Conservation (phyloP, 1,140 invertebrate genomes). For the Macrotrachela quadricornifera region DNA sequence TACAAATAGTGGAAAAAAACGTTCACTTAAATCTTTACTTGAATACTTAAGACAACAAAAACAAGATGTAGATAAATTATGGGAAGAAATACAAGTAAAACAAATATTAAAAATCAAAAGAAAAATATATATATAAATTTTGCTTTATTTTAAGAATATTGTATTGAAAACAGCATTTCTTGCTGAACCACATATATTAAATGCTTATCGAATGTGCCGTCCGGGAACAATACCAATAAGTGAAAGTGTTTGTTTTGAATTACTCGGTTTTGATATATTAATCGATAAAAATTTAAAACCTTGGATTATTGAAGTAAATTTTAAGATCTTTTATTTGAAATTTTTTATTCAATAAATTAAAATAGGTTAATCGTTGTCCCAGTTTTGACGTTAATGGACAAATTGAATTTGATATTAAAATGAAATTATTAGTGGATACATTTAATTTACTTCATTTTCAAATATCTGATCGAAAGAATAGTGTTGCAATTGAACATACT, state of each 20-base stretch:
- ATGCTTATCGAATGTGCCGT: slow-evolving; percentile 29
- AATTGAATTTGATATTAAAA: slow-evolving; percentile 28
- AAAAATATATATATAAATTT: too few species aligned
- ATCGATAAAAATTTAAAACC: slow-evolving; percentile 26
- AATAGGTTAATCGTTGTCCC: slow-evolving; percentile 19
- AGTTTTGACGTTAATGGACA: slow-evolving; percentile 29
- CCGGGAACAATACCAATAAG: slow-evolving; percentile 19
- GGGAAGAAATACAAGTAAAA: slow-evolving; percentile 8
- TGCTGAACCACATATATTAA: slow-evolving; percentile 25
- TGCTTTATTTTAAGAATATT: slow-evolving; percentile 16
- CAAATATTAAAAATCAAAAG: too few species aligned
- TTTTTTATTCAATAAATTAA: too few species aligned
- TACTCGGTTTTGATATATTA: slow-evolving; percentile 30
- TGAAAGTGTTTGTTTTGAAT: slow-evolving; percentile 31
- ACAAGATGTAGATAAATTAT: slow-evolving; percentile 7
- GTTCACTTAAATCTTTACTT: slow-evolving; percentile 26
- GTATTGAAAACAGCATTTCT: slow-evolving; percentile 28
- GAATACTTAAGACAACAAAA: slow-evolving; percentile 23
- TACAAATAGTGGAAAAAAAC: slow-evolving; percentile 23
- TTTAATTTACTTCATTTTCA: slow-evolving; percentile 27
- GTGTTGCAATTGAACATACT: slow-evolving; percentile 24
- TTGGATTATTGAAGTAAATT: slow-evolving; percentile 26
- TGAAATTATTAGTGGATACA: slow-evolving; percentile 22
- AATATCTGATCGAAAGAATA: slow-evolving; percentile 24
- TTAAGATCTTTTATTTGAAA: too few species aligned